These are phyloP conservation scores for Oligia strigilis DNA, from an alignment of 2,888 invertebrate genomes.

Conservation along the genomic window DNA sequence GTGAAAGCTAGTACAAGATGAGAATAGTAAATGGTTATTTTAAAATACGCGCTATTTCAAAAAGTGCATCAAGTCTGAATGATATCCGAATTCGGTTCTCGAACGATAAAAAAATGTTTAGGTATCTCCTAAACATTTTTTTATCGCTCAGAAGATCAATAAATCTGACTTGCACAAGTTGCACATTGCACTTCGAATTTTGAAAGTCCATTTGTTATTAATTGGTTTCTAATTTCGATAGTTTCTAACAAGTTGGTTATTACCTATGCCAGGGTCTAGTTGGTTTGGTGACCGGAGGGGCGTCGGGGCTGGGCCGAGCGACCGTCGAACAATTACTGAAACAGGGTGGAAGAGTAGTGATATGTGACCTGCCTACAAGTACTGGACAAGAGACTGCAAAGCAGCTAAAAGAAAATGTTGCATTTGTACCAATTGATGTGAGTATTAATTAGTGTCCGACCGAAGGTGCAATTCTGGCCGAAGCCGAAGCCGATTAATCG, in stretches of 20 bases:
- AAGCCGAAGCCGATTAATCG: too few relatives aligned
- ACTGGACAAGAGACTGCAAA: slow-evolving; percentile 95
- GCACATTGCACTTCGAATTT: background rate
- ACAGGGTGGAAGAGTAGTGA: slow-evolving; percentile 96
- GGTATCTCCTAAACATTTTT: too few relatives aligned
- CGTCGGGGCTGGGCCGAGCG: slow-evolving; percentile 97
- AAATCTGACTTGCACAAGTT: slow-evolving; percentile 6
- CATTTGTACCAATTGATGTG: slow-evolving; percentile 97
- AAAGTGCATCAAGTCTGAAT: background rate
- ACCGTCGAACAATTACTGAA: slow-evolving; percentile 95
- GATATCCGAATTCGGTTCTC: slow-evolving; percentile 1
- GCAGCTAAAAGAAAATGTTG: slow-evolving; percentile 93
- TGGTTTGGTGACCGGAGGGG: slow-evolving; percentile 98
- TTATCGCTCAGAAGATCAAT: slow-evolving; percentile 1
- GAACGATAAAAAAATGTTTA: background rate
- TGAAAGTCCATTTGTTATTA: background rate
- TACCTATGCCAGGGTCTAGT: slow-evolving; percentile 92
- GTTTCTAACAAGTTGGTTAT: background rate
- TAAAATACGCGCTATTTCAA: background rate
- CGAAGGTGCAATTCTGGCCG: too few relatives aligned
- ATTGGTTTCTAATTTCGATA: background rate
- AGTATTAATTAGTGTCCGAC: slow-evolving; percentile 76
- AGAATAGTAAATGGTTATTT: background rate
- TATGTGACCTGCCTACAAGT: slow-evolving; percentile 97
- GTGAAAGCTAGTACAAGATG: background rate